Evolutionary conservation across 2,113 vertebrate species (phyloP), one percentile per base, ranked within the genome.

Genomic region (Nestor notabilis): DNA sequence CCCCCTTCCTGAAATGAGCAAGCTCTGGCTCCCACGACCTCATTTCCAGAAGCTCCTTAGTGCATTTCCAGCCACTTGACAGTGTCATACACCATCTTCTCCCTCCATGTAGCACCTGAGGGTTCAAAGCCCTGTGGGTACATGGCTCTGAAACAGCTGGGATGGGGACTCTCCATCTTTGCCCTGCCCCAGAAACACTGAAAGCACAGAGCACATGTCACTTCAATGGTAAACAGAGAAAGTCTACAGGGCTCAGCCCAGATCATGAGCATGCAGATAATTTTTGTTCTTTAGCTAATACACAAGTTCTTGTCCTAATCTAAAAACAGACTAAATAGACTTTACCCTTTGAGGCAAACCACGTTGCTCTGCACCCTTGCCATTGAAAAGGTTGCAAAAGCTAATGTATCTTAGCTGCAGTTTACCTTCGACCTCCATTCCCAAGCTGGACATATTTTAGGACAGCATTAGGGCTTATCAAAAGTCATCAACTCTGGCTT

Each of bases 191-290:
- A 78, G 52, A 53, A 82, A 72, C 0, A 1, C 27, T 44, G 44
- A 39, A 80, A 17, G 43, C 18, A 75, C 25, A 29, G 49, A 84
- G 6, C 21, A 56, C 0, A 1, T 39, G 15, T 33, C 28, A 20
- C 43, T 86, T 65, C 64, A 47, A 56, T 0, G 0, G 13, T 28
- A 63, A 37, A 37, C 43, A 84, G 55, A 47, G 80, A 21, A 43
- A 44, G 10, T 20, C 65, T 41, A 33, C 21, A 29, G 31, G 11
- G 41, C 37, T 61, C 28, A 69, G 43, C 43, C 23, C 19, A 70
- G 50, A 43, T 27, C 44, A 60, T 0, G 2, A 50, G 24, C 27
- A 68, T 0, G 0, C 19, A 49, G 44, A 11, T 39, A 58, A 28
- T 43, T 56, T 75, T 29, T 84, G 10, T 65, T 75, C 14, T 84